Evolutionary conservation across 2,888 invertebrate genomes (phyloP).

Genomic region (Coleophora deauratella): DNA sequence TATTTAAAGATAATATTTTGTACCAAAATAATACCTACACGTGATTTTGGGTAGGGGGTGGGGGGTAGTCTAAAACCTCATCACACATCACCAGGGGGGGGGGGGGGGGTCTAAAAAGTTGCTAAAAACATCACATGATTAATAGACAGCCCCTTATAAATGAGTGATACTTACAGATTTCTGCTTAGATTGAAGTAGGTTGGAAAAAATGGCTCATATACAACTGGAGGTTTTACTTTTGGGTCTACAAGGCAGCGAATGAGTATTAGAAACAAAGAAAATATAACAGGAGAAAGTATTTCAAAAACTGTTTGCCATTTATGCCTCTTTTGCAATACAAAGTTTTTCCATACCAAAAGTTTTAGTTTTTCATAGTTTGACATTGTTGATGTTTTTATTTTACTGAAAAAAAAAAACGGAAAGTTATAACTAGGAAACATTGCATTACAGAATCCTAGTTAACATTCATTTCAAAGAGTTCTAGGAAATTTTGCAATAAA

Average conservation of each 20-base stretch:
- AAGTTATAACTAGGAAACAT: too few relatives aligned
- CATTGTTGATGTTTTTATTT: constrained; percentile 31
- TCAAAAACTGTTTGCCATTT: constrained; percentile 82
- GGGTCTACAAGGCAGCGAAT: constrained; percentile 81
- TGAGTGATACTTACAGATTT: constrained; percentile 60
- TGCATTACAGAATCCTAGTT: too few relatives aligned
- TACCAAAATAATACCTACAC: too few relatives aligned
- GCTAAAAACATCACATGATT: too few relatives aligned
- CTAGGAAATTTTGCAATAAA: too few relatives aligned
- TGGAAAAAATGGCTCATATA: constrained; percentile 51
- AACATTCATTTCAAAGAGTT: too few relatives aligned
- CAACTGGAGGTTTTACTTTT: constrained; percentile 52
- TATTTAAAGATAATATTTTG: too few relatives aligned
- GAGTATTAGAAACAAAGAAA: constrained; percentile 80
- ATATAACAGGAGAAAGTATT: constrained; percentile 79
- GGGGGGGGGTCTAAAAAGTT: too few relatives aligned
- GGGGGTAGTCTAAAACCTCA: too few relatives aligned
- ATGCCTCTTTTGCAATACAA: constrained; percentile 82
- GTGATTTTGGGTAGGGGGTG: too few relatives aligned
- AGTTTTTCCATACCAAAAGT: constrained; percentile 89
- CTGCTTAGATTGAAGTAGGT: constrained; percentile 58
- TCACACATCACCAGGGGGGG: too few relatives aligned
- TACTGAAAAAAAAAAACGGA: constrained; percentile 7
- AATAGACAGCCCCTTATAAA: too few relatives aligned
- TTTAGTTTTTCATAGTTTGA: constrained; percentile 74